A percentile compares a stretch with the other conserved stretches of the same genome.
phyloP scores from a whole-genome alignment of 2,888 invertebrate species.

The Drosophila multiciliata region DNA sequence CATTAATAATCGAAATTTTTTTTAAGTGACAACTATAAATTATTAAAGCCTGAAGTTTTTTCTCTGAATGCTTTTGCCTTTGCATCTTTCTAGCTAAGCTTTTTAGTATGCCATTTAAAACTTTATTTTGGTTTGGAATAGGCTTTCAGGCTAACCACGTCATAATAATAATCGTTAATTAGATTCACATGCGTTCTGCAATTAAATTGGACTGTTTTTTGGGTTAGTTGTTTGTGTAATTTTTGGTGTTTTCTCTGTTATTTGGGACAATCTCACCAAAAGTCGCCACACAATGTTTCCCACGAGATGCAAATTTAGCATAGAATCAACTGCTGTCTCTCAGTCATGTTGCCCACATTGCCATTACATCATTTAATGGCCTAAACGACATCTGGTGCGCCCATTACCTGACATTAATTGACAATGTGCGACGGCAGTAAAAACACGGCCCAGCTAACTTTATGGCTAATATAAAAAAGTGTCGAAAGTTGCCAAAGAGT shows the following conservation, averaged over 20 bases:
- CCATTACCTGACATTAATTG: constrained; percentile 65
- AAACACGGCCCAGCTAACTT: constrained; percentile 35
- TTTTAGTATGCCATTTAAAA: constrained; percentile 1
- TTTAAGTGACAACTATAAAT: constrained; percentile 6
- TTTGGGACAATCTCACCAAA: constrained; percentile 30
- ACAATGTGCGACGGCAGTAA: constrained; percentile 54
- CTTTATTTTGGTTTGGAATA: background rate
- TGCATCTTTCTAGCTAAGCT: background rate
- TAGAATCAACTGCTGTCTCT: constrained; percentile 17
- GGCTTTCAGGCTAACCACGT: constrained; percentile 13
- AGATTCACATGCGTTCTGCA: constrained; percentile 37
- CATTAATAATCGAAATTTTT: background rate
- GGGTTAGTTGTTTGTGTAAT: constrained; percentile 4
- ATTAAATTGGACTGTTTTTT: constrained; percentile 29
- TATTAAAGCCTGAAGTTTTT: background rate
- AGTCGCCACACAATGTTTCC: constrained; percentile 44
- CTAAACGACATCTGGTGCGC: constrained; percentile 56
- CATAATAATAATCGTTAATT: constrained; percentile 46
- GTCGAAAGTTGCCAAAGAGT: constrained; percentile 42
- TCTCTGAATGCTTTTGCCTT: background rate
- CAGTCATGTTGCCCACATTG: constrained; percentile 13
- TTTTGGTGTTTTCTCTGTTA: background rate
- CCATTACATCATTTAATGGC: constrained; percentile 55
- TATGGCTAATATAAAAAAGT: constrained; percentile 55
- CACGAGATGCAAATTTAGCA: constrained; percentile 43